These are phyloP conservation scores for Chaetodon trifascialis DNA, from an alignment of 2,113 vertebrate species.

Conservation along the genomic window DNA sequence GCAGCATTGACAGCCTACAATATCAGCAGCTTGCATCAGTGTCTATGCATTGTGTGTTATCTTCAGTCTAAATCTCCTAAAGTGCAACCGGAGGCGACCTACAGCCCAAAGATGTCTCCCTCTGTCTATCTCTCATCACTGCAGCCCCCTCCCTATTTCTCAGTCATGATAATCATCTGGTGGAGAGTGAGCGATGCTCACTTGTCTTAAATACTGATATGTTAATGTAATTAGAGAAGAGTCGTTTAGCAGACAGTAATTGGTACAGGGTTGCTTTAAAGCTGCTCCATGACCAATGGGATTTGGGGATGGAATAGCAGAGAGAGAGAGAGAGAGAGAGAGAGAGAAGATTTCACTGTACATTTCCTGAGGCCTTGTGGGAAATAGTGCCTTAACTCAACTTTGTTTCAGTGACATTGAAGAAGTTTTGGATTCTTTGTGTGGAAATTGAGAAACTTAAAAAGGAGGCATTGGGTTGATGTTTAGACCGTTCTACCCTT, in stretches of 20 bases:
- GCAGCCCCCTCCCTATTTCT: conserved; percentile 31
- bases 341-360: conserved; percentile 29
- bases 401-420: conserved; percentile 51
- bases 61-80: conserved; percentile 46
- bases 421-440: conserved; percentile 35
- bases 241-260: conserved; percentile 77
- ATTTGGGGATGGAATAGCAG: conserved; percentile 69
- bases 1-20: conserved; percentile 1
- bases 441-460: neutral
- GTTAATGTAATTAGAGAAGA: conserved; percentile 81
- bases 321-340: conserved; percentile 28
- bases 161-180: conserved; percentile 64
- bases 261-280: conserved; percentile 75
- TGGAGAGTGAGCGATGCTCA: conserved; percentile 52
- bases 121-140: conserved; percentile 5
- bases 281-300: conserved; percentile 78
- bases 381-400: conserved; percentile 43
- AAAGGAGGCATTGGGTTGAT: conserved; percentile 5
- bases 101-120: conserved; percentile 17
- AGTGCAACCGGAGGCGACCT: conserved; percentile 39
- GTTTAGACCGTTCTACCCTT: conserved; percentile 15
- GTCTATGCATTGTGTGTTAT: conserved; percentile 46
- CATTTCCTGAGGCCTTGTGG: conserved; percentile 48
- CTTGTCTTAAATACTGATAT: conserved; percentile 73
- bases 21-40: conserved; percentile 33